Evolutionary conservation across 1,140 invertebrate genomes (phyloP).

Genomic region (Pogonus chalceus): DNA sequence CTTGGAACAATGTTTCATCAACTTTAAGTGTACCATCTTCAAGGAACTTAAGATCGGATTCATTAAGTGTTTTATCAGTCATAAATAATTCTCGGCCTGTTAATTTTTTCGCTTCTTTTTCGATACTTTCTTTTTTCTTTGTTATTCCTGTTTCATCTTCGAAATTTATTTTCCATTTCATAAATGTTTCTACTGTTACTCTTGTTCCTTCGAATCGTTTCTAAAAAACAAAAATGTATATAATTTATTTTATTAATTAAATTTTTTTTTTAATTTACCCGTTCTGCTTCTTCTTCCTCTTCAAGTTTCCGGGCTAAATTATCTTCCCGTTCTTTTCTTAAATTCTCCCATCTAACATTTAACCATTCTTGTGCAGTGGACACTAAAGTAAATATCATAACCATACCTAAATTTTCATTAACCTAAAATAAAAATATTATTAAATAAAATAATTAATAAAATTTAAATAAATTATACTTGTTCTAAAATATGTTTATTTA

Average conservation of each 20-base stretch:
- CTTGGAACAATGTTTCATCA: constrained; percentile 89
- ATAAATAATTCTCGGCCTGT: constrained; percentile 87
- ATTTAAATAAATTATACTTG: constrained; percentile 42
- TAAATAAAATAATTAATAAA: constrained; percentile 7
- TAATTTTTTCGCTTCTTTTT: constrained; percentile 62
- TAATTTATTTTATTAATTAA: not conserved
- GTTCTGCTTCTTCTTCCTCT: constrained; percentile 79
- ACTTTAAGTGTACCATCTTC: constrained; percentile 89
- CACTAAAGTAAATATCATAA: constrained; percentile 94
- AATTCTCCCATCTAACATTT: constrained; percentile 70
- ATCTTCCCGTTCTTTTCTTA: constrained; percentile 62
- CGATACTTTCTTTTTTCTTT: constrained; percentile 57
- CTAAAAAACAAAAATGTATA: constrained; percentile 38
- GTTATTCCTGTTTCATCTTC: constrained; percentile 77
- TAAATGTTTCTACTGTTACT: constrained; percentile 92
- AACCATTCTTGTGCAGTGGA: constrained; percentile 88
- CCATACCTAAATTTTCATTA: constrained; percentile 87
- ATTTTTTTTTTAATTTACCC: constrained; percentile 40
- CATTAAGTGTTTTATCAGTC: constrained; percentile 80
- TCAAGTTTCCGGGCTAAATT: constrained; percentile 52
- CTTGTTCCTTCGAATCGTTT: constrained; percentile 92
- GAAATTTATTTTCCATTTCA: constrained; percentile 89
- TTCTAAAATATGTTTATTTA: constrained; percentile 56
- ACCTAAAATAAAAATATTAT: constrained; percentile 41
- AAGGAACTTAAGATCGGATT: constrained; percentile 92